Percentiles rank a stretch among this genome's conserved stretches.
Conservation (phyloP, 2,113 vertebrate genomes). For the Brachypodius melanocephalos region DNA sequence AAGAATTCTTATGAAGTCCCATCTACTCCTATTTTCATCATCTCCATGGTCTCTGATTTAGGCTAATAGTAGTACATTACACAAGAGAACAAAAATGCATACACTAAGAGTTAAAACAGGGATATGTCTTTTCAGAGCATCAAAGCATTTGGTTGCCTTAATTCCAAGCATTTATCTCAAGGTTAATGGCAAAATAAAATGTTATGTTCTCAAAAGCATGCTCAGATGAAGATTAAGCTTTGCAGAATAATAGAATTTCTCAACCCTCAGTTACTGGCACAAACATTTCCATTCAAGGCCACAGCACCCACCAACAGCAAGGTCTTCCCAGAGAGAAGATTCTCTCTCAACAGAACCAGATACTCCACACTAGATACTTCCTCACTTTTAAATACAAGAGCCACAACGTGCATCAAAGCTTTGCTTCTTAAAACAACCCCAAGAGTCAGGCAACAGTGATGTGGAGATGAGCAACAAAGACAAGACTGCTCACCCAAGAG, state of each 20-base stretch:
- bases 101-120: neutral
- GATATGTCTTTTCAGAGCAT: neutral
- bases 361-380: neutral
- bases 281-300: neutral
- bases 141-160: neutral
- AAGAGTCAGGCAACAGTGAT: accelerated
- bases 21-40: neutral
- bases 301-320: neutral
- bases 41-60: neutral
- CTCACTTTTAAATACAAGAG: neutral
- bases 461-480: accelerated
- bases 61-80: accelerated
- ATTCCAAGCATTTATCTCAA: neutral
- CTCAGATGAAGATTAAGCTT: neutral
- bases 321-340: no score
- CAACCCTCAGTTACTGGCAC: accelerated
- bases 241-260: neutral
- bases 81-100: neutral
- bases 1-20: accelerated
- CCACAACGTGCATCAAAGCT: neutral
- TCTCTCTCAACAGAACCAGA: neutral
- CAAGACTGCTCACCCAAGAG: accelerated
- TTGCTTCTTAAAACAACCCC: neutral
- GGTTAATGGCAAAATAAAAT: neutral
- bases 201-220: neutral